These are phyloP conservation scores for Amphiprion percula DNA, from an alignment of 2,113 vertebrate genomes.

Conservation along the genomic window DNA sequence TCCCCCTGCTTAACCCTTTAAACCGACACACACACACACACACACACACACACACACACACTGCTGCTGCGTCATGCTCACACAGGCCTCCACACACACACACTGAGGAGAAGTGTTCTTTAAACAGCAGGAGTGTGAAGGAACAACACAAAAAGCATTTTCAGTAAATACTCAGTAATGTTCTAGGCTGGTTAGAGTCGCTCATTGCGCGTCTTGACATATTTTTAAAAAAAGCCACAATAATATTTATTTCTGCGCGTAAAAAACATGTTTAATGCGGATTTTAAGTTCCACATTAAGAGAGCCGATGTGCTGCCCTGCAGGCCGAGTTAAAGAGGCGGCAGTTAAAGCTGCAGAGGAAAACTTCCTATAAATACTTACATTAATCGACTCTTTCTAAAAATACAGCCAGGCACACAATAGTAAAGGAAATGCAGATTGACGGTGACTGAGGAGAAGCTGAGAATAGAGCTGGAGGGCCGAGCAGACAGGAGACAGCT, in stretches of 20 bases:
- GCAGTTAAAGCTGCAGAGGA: slow-evolving; percentile 38
- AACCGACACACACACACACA: slow-evolving; percentile 64
- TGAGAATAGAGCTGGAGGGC: slow-evolving; percentile 42
- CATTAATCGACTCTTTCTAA: slow-evolving; percentile 73
- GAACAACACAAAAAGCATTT: background rate
- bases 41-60: slow-evolving; percentile 46
- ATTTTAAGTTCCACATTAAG: background rate
- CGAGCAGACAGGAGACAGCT: background rate
- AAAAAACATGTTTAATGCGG: background rate
- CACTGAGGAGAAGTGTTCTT: background rate
- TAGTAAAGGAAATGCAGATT: slow-evolving; percentile 68
- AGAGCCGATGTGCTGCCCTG: too few relatives aligned
- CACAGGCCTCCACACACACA: slow-evolving; percentile 12
- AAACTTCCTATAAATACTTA: slow-evolving; percentile 75
- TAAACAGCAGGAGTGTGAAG: background rate
- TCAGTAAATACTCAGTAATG: background rate
- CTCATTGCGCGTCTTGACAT: too few relatives aligned
- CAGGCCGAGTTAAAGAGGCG: background rate
- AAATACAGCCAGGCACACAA: slow-evolving; percentile 69
- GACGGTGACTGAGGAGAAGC: slow-evolving; percentile 44
- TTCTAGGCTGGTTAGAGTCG: too few relatives aligned
- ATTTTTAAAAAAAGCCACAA: too few relatives aligned
- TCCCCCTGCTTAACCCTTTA: slow-evolving; percentile 83
- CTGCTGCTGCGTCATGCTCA: slow-evolving; percentile 20
- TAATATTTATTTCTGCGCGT: background rate